Evolutionary conservation across 2,797 vertebrate genomes (phyloP), one percentile per base, ranked within the genome.

Genomic region (Vireo griseus): DNA sequence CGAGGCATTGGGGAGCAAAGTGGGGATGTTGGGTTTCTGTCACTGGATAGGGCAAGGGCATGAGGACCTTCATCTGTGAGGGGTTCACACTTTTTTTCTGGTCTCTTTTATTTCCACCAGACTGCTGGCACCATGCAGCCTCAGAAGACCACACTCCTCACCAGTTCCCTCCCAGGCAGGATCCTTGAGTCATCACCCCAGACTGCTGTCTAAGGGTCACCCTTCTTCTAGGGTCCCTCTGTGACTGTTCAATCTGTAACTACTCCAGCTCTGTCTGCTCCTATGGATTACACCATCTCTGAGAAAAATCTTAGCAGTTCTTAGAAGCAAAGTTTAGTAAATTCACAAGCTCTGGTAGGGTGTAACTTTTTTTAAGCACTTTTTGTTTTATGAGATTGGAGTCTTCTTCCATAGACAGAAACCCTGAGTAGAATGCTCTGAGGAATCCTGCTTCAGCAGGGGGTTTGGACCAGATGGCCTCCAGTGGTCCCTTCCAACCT

Each of bases 1-100:
- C 0, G 0, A 62, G 44, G 33, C 3, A 0, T 0, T 15, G 39
- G 26, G n/a, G 11, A 50, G 2, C 1, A 42, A 39, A 54, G 4
- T 33, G 18, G 10, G 29, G 9, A 35, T 35, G 16, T 16, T 69
- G 13, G 2, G 8, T 52, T 79, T 79, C 48, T 69, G 5, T 51
- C 9, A 2, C 6, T 25, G 10, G 6, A 37, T 11, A 6, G 10
- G 10, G 1, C 8, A 22, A 31, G 4, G 7, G 17, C 28, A 28
- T 8, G 25, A 79, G 7, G 16, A 20, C 3, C 10, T 40, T 40
- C 4, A 10, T 37, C 31, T 51, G 5, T 40, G 58, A 78, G 16
- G 5, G 54, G 33, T 45, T 69, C n/a, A 13, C 5, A 1, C 6
- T 44, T 76, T 44, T 21, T 2, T 12, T 22, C 42, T 69, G n/a